Percentiles rank a stretch among this genome's conserved stretches.
Conservation (phyloP, 2,797 vertebrate genomes). For the Lophura swinhoii region DNA sequence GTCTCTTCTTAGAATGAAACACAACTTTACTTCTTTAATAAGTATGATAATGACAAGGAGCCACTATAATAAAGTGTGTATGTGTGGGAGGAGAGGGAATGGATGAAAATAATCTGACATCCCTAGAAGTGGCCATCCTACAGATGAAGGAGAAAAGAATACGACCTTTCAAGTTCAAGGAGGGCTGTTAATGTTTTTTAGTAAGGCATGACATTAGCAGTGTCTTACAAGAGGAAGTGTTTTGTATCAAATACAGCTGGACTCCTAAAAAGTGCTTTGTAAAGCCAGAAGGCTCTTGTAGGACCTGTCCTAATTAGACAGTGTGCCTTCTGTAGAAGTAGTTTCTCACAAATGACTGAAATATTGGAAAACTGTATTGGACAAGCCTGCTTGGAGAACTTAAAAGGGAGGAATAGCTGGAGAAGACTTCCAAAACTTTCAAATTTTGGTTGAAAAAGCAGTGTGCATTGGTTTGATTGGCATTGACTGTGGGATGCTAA, state of each 20-base stretch:
- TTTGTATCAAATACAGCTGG: not conserved
- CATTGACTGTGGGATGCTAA: rapidly evolving
- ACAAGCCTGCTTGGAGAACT: rapidly evolving
- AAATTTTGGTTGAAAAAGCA: rapidly evolving
- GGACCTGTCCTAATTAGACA: rapidly evolving
- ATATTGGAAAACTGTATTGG: rapidly evolving
- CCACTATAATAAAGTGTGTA: not conserved
- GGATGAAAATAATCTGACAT: not conserved
- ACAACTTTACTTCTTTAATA: not conserved
- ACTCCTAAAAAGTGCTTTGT: not conserved
- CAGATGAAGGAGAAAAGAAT: not conserved
- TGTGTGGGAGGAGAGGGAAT: not conserved
- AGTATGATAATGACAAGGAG: not conserved
- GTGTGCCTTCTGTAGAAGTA: rapidly evolving
- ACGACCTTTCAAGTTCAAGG: not conserved
- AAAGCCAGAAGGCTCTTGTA: not conserved
- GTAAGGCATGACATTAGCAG: not conserved
- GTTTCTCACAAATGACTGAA: not conserved
- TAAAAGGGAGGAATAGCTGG: not conserved
- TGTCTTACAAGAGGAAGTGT: not conserved
- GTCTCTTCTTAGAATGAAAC: not conserved
- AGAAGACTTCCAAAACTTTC: not conserved
- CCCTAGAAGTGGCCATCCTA: not conserved
- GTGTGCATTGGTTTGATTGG: rapidly evolving
- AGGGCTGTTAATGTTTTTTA: not conserved